These are phyloP conservation scores for Pseudorasbora parva DNA, from an alignment of 2,113 vertebrate genomes.

Conservation along the genomic window DNA sequence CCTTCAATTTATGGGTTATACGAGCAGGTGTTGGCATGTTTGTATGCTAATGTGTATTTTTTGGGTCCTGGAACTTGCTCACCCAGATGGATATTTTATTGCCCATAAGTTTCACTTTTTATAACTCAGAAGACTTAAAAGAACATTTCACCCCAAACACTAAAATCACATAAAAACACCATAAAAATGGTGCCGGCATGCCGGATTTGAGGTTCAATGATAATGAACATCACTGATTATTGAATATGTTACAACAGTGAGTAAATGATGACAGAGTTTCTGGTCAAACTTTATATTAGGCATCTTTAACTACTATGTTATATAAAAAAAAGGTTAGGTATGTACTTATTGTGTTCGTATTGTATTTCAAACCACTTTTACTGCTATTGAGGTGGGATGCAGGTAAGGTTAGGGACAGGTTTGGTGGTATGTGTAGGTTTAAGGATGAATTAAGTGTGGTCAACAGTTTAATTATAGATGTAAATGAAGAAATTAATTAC, in stretches of 20 bases:
- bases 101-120: background rate
- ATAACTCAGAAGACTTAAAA: background rate
- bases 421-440: too few relatives aligned
- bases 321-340: too few relatives aligned
- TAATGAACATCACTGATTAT: background rate
- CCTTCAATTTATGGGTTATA: conserved; percentile 7
- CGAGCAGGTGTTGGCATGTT: conserved; percentile 15
- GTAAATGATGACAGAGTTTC: background rate
- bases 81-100: background rate
- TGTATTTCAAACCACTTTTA: too few relatives aligned
- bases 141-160: background rate
- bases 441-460: too few relatives aligned
- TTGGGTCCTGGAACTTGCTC: background rate
- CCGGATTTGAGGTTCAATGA: background rate
- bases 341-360: too few relatives aligned
- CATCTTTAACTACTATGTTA: too few relatives aligned
- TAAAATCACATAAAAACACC: background rate
- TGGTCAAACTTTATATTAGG: too few relatives aligned
- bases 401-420: too few relatives aligned
- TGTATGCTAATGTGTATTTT: conserved; percentile 9
- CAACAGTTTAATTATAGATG: too few relatives aligned
- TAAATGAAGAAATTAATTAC: too few relatives aligned
- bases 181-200: background rate
- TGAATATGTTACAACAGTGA: background rate
- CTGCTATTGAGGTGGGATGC: too few relatives aligned